A percentile compares a stretch with the other conserved stretches of the same genome.
phyloP scores from a whole-genome alignment of 92 coral and sea anemone species.

The Epizoanthus stellaris region DNA sequence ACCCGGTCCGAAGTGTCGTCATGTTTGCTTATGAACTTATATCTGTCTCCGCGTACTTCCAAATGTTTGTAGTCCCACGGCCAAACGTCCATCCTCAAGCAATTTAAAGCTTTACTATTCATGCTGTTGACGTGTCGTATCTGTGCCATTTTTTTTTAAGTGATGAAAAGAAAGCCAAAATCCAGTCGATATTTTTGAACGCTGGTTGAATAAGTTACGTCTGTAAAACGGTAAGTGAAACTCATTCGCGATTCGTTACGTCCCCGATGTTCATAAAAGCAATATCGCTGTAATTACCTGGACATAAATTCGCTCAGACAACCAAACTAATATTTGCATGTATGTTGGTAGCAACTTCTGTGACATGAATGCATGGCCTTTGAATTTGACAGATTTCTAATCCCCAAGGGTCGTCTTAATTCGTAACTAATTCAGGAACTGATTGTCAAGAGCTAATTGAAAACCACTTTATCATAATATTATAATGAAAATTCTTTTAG shows the following conservation, averaged over 20 bases:
- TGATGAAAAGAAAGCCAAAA: neutral
- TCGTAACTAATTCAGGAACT: neutral
- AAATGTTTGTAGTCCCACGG: constrained; percentile 71
- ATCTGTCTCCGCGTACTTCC: constrained; percentile 67
- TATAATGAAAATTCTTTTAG: neutral
- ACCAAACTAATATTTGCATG: neutral
- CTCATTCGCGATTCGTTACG: too few species aligned
- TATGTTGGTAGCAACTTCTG: neutral
- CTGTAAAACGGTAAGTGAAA: too few species aligned
- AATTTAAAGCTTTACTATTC: neutral
- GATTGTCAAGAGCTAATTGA: neutral
- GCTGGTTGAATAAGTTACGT: neutral
- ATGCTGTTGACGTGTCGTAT: neutral
- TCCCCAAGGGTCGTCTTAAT: constrained; percentile 23
- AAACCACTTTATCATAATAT: neutral
- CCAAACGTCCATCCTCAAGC: neutral
- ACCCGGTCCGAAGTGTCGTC: constrained; percentile 56
- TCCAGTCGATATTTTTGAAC: too few species aligned
- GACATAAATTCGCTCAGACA: neutral
- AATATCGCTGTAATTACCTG: neutral
- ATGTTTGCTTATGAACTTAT: constrained; percentile 43
- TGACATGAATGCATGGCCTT: neutral
- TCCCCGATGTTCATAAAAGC: too few species aligned
- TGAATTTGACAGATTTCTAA: neutral
- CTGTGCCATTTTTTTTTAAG: neutral